Evolutionary conservation across 30 jellyfish, hydroid and myxozoan species (phyloP).

Genomic region (Aurelia coerulea): DNA sequence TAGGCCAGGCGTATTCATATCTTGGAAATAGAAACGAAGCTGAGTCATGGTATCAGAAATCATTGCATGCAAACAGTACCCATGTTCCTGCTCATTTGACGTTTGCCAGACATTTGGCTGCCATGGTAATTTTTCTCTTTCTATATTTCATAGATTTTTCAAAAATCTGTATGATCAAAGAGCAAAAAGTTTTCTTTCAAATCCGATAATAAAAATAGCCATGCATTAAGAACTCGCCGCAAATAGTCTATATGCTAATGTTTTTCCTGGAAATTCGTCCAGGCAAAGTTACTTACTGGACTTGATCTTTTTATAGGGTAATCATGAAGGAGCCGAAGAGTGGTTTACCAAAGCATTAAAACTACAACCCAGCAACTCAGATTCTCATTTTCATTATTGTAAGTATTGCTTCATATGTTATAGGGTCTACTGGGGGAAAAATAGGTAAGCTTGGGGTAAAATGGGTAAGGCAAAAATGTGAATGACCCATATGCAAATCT

Average conservation of each 20-base stretch:
- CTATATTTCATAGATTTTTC: too few relatives aligned
- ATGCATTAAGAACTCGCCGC: too few relatives aligned
- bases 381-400: conserved; percentile 74
- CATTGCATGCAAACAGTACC: conserved; percentile 58
- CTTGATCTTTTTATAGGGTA: conserved; percentile 17
- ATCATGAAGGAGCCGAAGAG: conserved; percentile 57
- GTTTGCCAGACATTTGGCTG: conserved; percentile 71
- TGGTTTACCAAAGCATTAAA: conserved; percentile 72
- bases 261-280: too few relatives aligned
- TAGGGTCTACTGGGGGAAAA: too few relatives aligned
- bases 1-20: conserved; percentile 81
- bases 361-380: conserved; percentile 54
- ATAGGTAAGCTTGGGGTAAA: too few relatives aligned
- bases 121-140: conserved; percentile 28
- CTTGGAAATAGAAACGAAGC: conserved; percentile 67
- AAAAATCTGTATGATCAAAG: too few relatives aligned
- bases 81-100: conserved; percentile 89
- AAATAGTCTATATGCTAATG: too few relatives aligned
- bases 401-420: neutral
- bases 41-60: conserved; percentile 74
- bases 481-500: too few relatives aligned
- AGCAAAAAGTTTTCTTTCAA: too few relatives aligned
- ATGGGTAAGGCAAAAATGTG: too few relatives aligned
- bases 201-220: too few relatives aligned
- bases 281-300: too few relatives aligned